These are phyloP conservation scores for Vollenhovia emeryi DNA, from an alignment of 1,140 invertebrate species.

Conservation along the genomic window DNA sequence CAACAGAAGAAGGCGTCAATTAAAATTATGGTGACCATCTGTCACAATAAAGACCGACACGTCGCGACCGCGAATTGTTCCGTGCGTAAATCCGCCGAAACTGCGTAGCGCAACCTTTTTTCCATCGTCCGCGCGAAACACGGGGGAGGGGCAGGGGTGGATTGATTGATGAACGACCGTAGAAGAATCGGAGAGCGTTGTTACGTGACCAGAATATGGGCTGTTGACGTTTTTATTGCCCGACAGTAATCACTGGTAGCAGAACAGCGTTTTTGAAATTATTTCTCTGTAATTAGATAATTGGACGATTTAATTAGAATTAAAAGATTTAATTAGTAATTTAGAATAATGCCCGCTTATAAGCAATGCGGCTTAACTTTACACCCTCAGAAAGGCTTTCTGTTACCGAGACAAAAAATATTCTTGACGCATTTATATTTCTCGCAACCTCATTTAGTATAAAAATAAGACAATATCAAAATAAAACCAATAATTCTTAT, in stretches of 20 bases:
- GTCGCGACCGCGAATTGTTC: constrained; percentile 27
- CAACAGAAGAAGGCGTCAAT: constrained; percentile 62
- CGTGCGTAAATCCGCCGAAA: constrained; percentile 45
- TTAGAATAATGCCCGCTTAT: too few relatives aligned
- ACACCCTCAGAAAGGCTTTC: too few relatives aligned
- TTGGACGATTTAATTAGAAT: background rate
- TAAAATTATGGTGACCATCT: constrained; percentile 68
- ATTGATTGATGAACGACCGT: constrained; percentile 62
- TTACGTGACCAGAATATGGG: constrained; percentile 50
- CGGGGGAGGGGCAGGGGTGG: constrained; percentile 6
- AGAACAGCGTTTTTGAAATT: background rate
- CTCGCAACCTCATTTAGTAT: too few relatives aligned
- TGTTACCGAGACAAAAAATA: too few relatives aligned
- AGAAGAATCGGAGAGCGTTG: constrained; percentile 45
- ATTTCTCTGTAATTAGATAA: background rate
- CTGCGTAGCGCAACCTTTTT: constrained; percentile 42
- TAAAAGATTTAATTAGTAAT: too few relatives aligned
- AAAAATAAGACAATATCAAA: too few relatives aligned
- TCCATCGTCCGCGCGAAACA: constrained; percentile 48
- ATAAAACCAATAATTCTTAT: too few relatives aligned
- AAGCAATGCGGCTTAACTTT: too few relatives aligned
- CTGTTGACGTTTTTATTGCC: constrained; percentile 51
- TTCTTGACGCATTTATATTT: too few relatives aligned
- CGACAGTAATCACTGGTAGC: background rate
- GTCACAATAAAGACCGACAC: constrained; percentile 64